These are phyloP conservation scores for Homalodisca vitripennis DNA, from an alignment of 1,140 invertebrate species.

Conservation along the genomic window DNA sequence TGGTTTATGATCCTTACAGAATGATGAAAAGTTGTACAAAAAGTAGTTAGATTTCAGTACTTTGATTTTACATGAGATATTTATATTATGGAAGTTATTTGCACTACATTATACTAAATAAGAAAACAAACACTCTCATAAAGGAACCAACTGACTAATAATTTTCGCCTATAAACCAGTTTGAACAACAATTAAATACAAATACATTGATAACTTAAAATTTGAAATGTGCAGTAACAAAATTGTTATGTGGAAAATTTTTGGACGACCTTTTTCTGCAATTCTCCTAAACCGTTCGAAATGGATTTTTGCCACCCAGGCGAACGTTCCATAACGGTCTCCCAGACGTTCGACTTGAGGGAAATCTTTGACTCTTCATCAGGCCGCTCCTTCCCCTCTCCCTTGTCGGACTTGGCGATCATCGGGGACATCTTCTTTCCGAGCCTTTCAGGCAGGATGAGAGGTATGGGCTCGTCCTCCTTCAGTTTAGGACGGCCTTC, in stretches of 20 bases:
- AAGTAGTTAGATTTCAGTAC: too few relatives aligned
- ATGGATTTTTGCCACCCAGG: conserved; percentile 11
- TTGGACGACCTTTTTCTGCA: conserved; percentile 1
- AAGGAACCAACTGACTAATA: too few relatives aligned
- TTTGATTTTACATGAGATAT: too few relatives aligned
- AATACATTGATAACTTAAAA: neutral
- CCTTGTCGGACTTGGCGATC: neutral
- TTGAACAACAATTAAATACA: too few relatives aligned
- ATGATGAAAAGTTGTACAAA: too few relatives aligned
- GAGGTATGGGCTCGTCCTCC: neutral
- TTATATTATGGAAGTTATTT: too few relatives aligned
- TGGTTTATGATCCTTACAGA: too few relatives aligned
- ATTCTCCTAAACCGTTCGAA: neutral
- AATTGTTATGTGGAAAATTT: neutral
- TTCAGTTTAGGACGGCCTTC: neutral
- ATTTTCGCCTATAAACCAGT: too few relatives aligned
- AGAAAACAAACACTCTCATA: too few relatives aligned
- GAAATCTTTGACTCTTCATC: neutral
- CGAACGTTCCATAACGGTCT: neutral
- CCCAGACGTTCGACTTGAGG: neutral
- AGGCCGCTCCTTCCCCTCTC: neutral
- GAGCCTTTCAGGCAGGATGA: neutral
- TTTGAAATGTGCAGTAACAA: neutral
- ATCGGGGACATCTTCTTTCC: too few relatives aligned
- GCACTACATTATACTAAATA: too few relatives aligned